Evolutionary conservation across 1,140 invertebrate species (phyloP).

Genomic region (Procambarus virginalis): DNA sequence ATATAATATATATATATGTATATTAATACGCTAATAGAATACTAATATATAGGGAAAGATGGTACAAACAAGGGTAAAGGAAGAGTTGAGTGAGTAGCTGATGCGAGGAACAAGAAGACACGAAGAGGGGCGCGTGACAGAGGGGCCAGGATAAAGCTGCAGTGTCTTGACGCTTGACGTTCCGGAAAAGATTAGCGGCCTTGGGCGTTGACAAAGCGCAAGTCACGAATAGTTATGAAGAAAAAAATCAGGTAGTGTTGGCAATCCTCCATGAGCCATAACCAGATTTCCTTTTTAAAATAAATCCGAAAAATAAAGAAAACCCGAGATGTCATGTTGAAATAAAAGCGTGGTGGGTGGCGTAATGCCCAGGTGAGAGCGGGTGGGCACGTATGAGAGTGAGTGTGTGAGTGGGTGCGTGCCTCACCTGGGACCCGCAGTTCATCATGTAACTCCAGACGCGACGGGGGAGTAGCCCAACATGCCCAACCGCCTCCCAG

Average conservation of each 20-base stretch:
- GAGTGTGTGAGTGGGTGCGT: not conserved
- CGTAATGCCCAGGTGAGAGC: conserved; percentile 20
- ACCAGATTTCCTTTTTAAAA: not conserved
- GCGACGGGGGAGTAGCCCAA: not conserved
- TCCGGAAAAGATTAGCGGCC: conserved; percentile 31
- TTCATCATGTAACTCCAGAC: conserved; percentile 3
- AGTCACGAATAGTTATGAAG: conserved; percentile 14
- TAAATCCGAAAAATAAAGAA: not conserved
- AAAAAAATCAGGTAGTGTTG: not conserved
- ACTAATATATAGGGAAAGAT: no score
- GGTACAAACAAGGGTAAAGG: not conserved
- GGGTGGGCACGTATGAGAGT: not conserved
- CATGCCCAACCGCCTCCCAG: not conserved
- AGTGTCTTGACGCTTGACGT: conserved; percentile 16
- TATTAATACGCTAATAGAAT: no score
- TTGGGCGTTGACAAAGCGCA: conserved; percentile 5
- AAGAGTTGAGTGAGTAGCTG: not conserved
- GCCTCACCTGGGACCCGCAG: conserved; percentile 15
- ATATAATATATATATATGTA: no score
- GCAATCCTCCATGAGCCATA: not conserved
- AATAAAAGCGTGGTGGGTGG: conserved; percentile 3
- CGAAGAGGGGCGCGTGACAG: conserved; percentile 1
- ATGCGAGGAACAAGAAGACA: not conserved
- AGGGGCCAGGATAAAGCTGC: not conserved
- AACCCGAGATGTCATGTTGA: conserved; percentile 9